These are phyloP conservation scores for Fistularia tabacaria DNA, from an alignment of 2,797 vertebrate genomes.

Conservation along the genomic window DNA sequence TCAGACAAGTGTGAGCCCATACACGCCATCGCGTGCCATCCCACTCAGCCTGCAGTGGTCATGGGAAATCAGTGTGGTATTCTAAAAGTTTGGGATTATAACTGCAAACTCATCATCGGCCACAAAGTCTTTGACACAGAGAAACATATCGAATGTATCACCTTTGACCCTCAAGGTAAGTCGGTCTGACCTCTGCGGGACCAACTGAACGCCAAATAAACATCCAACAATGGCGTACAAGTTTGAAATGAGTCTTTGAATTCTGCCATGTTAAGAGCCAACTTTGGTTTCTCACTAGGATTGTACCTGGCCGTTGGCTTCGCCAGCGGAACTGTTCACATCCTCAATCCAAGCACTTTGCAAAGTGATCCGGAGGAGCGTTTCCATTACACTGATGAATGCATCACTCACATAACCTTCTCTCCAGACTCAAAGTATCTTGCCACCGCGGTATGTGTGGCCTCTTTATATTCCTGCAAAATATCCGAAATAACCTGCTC, in stretches of 20 bases:
- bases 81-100: conserved; percentile 86
- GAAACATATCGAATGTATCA: conserved; percentile 77
- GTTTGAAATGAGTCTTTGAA: no score
- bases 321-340: conserved; percentile 78
- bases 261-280: not conserved
- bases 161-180: conserved; percentile 85
- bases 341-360: conserved; percentile 83
- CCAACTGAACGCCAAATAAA: no score
- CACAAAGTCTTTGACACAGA: conserved; percentile 76
- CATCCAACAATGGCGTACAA: no score
- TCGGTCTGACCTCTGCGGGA: not conserved
- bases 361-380: conserved; percentile 66
- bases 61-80: conserved; percentile 79
- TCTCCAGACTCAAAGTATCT: conserved; percentile 85
- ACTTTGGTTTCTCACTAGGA: conserved; percentile 68
- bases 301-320: conserved; percentile 83
- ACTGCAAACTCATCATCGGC: conserved; percentile 60
- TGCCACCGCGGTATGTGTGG: conserved; percentile 85
- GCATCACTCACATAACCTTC: conserved; percentile 85
- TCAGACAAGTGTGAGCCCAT: conserved; percentile 74
- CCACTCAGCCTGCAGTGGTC: conserved; percentile 70
- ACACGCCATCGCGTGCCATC: conserved; percentile 85
- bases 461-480: not conserved
- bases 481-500: no score
- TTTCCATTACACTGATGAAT: conserved; percentile 74